phyloP scores from a whole-genome alignment of 2,888 invertebrate species.

The Sarcophaga carnaria region DNA sequence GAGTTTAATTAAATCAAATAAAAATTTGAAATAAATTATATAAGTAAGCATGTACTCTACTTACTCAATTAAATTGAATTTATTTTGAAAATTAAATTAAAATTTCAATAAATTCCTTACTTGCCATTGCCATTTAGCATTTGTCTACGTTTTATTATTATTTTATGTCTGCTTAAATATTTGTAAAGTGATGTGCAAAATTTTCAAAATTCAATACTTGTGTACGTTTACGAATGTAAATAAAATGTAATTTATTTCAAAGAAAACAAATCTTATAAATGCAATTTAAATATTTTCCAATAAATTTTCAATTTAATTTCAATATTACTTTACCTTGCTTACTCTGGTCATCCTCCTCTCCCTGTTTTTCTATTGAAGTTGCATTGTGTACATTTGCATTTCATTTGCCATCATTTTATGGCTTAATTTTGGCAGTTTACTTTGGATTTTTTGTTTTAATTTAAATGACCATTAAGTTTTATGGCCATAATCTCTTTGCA shows the following conservation, averaged over 20 bases:
- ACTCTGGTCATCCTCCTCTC: neutral
- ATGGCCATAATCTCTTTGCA: constrained; percentile 18
- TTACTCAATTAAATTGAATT: too few relatives aligned
- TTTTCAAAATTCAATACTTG: too few relatives aligned
- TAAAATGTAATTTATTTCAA: neutral
- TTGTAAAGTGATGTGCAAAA: too few relatives aligned
- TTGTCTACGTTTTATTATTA: too few relatives aligned
- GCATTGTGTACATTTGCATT: neutral
- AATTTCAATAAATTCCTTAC: too few relatives aligned
- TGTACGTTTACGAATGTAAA: neutral
- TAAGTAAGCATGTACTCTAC: too few relatives aligned
- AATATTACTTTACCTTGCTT: neutral
- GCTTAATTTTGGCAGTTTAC: neutral
- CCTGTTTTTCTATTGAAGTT: neutral
- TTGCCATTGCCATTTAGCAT: too few relatives aligned
- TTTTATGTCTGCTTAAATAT: too few relatives aligned
- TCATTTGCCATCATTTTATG: neutral
- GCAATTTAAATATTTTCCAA: neutral
- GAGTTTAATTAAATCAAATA: too few relatives aligned
- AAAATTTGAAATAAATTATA: too few relatives aligned
- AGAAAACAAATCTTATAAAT: neutral
- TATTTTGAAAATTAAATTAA: too few relatives aligned
- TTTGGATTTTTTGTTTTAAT: constrained; percentile 8
- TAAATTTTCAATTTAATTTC: neutral
- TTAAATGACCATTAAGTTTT: constrained; percentile 34